Conservation (phyloP, 2,113 vertebrate species). For the Charina bottae region DNA sequence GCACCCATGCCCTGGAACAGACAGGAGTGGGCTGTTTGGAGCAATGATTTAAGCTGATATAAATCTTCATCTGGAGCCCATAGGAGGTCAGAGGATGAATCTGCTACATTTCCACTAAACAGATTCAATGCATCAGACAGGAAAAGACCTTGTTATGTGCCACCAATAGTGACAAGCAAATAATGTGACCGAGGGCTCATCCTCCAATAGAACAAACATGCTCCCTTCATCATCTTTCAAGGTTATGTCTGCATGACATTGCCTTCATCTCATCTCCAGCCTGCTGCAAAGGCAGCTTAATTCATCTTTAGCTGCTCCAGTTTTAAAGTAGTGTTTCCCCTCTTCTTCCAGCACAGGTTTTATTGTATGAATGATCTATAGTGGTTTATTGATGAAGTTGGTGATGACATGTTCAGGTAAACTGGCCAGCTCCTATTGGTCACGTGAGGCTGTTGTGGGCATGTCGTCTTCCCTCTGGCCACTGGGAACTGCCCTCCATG, state of each 20-base stretch:
- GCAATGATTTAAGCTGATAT: not conserved
- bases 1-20: not conserved
- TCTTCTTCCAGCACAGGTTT: not conserved
- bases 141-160: not conserved
- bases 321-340: not conserved
- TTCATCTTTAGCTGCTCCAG: not conserved
- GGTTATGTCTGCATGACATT: not conserved
- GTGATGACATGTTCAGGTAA: not conserved
- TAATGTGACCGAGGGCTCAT: not conserved
- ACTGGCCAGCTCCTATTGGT: not conserved
- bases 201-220: not conserved
- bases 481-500: not conserved
- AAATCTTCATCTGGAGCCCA: not conserved
- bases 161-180: not conserved
- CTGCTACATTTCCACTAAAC: not conserved
- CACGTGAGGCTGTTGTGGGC: not conserved
- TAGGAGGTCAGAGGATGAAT: not conserved
- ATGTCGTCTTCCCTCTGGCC: not conserved
- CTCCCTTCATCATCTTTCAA: not conserved
- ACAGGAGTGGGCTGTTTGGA: not conserved
- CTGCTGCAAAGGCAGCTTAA: too few species aligned
- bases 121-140: not conserved
- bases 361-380: not conserved
- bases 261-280: not conserved
- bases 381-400: not conserved